Percentiles rank a stretch among this genome's conserved stretches.
phyloP scores from a whole-genome alignment of 2,113 vertebrate genomes.

The Callaeas wilsoni region DNA sequence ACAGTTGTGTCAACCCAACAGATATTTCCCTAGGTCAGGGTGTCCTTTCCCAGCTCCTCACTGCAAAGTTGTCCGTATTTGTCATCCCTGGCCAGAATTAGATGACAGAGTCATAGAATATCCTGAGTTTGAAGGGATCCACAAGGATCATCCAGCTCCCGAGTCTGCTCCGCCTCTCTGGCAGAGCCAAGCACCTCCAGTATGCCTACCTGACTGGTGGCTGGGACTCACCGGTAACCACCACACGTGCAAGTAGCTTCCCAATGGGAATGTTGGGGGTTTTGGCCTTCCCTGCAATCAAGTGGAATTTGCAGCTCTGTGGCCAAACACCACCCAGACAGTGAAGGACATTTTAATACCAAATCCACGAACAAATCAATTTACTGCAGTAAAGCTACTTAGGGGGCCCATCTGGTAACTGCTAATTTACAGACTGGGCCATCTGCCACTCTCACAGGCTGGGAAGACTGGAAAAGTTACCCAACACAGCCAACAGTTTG shows the following conservation, averaged over 20 bases:
- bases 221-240: background rate
- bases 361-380: constrained; percentile 56
- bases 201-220: background rate
- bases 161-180: background rate
- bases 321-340: constrained; percentile 11
- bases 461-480: constrained; percentile 40
- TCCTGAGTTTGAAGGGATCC: background rate
- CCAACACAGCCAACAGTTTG: constrained; percentile 33
- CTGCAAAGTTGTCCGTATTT: background rate
- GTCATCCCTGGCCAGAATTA: background rate
- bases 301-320: background rate
- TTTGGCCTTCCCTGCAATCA: background rate
- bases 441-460: constrained; percentile 49
- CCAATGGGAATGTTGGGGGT: background rate
- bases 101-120: background rate
- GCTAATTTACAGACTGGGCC: constrained; percentile 61
- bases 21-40: background rate
- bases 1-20: background rate
- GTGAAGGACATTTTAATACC: constrained; percentile 49
- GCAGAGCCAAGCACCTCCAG: background rate
- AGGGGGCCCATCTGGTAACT: constrained; percentile 60
- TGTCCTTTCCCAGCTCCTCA: background rate
- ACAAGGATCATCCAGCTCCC: background rate
- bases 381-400: constrained; percentile 64
- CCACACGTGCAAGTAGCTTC: background rate